Base-by-base conservation (phyloP, 1,140 invertebrate species). In the Atta colombica region DNA sequence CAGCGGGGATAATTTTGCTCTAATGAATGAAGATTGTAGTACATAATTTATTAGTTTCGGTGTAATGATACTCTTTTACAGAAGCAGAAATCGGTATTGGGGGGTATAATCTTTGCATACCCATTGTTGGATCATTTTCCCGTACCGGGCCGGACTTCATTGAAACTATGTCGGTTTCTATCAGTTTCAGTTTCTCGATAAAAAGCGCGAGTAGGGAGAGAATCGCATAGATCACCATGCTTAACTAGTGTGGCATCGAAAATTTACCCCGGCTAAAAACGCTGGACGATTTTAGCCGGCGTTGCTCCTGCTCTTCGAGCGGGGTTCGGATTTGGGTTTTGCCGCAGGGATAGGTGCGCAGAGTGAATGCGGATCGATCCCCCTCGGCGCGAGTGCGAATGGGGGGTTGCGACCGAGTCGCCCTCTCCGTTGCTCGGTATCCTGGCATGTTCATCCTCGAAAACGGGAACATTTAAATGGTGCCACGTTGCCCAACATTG, bases 351-450 rank as follows among this genome's bases (percentile, higher is more conserved):
- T 88, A 89, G 89, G 77, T 90, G 77, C 77, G 88, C 84, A 87
- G 90, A 90, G 39, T 55, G 88, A 85, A 81, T 84, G 60, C 75
- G 89, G 93, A 94, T 94, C 94, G 93, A 94, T 94, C 89, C 90
- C 92, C 92, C 93, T 90, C 81, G 89, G 89, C 61, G 90, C 90
- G 90, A 87, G 88, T 85, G 69, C 61, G 39, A 80, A 88, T 77
- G 66, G 90, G 89, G 90, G 89, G 85, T 87, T 89, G 90, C 90
- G 91, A 92, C 87, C 63, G 82, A 68, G 78, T 90, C 91, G 91
- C 92, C 92, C 81, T 91, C 89, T 90, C 61, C 86, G 80, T 86
- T 81, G 39, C 58, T 71, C 71, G 87, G 88, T 86, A 89, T 86
- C 91, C 85, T 75, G 77, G 81, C 87, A 85, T 87, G 87, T 87